Conservation (phyloP, 2,888 invertebrate species). For the Keiferia lycopersicella region DNA sequence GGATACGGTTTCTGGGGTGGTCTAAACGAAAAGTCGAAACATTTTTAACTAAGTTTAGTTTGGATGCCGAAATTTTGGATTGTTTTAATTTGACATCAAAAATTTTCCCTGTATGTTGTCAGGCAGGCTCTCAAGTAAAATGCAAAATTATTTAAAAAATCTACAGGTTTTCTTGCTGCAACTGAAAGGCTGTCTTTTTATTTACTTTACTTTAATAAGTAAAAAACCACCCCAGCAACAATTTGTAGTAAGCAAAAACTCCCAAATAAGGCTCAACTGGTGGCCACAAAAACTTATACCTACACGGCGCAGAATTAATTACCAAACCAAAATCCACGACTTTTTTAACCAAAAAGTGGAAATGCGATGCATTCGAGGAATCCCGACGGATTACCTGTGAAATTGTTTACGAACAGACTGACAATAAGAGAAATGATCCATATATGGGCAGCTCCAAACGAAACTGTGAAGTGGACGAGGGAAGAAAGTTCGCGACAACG, state of each 20-base stretch:
- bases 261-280: slow-evolving; percentile 13
- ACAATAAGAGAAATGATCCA: slow-evolving; percentile 62
- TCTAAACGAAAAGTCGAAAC: background rate
- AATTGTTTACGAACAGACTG: slow-evolving; percentile 49
- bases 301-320: slow-evolving; percentile 19
- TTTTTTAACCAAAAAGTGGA: slow-evolving; percentile 15
- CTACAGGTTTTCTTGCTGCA: background rate
- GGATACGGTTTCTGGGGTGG: background rate
- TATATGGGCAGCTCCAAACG: slow-evolving; percentile 48
- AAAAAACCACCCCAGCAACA: background rate
- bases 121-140: too few species aligned
- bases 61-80: background rate
- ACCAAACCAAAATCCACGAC: background rate
- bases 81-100: background rate
- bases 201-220: background rate
- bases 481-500: slow-evolving; percentile 47
- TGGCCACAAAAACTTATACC: slow-evolving; percentile 10
- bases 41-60: background rate
- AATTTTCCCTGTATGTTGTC: too few species aligned
- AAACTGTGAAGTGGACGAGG: slow-evolving; percentile 1
- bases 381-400: slow-evolving; percentile 44
- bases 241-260: background rate
- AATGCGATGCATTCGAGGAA: slow-evolving; percentile 36
- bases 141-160: too few species aligned
- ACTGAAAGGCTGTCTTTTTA: background rate